Conservation (phyloP, 2,797 vertebrate genomes). For the Semotilus atromaculatus region DNA sequence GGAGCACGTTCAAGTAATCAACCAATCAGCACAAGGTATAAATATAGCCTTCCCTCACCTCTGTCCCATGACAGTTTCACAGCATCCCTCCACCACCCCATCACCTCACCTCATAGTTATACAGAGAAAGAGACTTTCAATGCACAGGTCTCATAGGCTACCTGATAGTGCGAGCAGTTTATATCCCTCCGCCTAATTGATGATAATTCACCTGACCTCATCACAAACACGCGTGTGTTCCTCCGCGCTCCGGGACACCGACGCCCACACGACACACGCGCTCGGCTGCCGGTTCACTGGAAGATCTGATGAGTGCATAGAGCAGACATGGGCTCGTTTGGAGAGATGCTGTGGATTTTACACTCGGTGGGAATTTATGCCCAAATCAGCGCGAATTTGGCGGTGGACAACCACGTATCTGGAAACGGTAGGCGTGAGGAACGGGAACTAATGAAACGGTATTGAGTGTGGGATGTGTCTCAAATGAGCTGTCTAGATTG, state of each 20-base stretch:
- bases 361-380: constrained; percentile 87
- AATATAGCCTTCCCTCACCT: too few relatives aligned
- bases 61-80: too few relatives aligned
- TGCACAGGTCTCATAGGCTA: not conserved
- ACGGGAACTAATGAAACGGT: not conserved
- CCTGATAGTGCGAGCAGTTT: constrained; percentile 7
- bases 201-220: constrained; percentile 52
- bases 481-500: not conserved
- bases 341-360: constrained; percentile 80
- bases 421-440: constrained; percentile 83
- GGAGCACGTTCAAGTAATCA: too few relatives aligned
- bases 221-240: constrained; percentile 59
- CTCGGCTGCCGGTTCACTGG: too few relatives aligned
- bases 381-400: constrained; percentile 81
- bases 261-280: too few relatives aligned
- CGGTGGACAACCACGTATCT: constrained; percentile 81
- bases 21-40: too few relatives aligned
- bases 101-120: too few relatives aligned
- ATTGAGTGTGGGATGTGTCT: not conserved
- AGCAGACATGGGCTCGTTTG: constrained; percentile 79
- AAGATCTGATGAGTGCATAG: constrained; percentile 8
- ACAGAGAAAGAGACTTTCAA: not conserved
- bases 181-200: constrained; percentile 84
- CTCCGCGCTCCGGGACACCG: constrained; percentile 66
- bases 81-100: too few relatives aligned